Evolutionary conservation across 2,797 vertebrate genomes (phyloP).

Genomic region (Karalla daura): DNA sequence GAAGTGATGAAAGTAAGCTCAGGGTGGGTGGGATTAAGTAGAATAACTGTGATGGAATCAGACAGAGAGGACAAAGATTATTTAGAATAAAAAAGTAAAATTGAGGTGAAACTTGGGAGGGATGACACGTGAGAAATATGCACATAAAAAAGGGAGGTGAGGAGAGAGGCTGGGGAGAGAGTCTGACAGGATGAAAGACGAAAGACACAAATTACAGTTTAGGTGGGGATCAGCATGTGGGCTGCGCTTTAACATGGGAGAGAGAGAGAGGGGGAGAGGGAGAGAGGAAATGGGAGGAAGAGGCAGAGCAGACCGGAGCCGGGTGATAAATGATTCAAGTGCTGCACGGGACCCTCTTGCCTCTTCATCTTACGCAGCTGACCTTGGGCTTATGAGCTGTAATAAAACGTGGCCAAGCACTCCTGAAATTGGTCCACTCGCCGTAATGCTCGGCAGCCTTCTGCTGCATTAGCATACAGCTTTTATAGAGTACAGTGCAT

Average conservation of each 20-base stretch:
- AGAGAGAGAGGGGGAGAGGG: slow-evolving; percentile 29
- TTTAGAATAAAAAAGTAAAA: background rate
- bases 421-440: slow-evolving; percentile 82
- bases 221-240: slow-evolving; percentile 28
- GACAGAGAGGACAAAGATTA: background rate
- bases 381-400: slow-evolving; percentile 87
- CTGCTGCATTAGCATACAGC: slow-evolving; percentile 74
- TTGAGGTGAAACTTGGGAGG: slow-evolving; percentile 1
- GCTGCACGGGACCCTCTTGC: slow-evolving; percentile 63
- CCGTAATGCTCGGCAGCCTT: slow-evolving; percentile 67
- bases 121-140: slow-evolving; percentile 9
- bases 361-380: slow-evolving; percentile 82
- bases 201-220: slow-evolving; percentile 46
- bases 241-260: slow-evolving; percentile 32
- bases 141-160: slow-evolving; percentile 27
- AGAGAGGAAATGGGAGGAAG: slow-evolving; percentile 27
- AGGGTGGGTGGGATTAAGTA: background rate
- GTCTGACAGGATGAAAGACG: slow-evolving; percentile 29
- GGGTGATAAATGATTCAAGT: slow-evolving; percentile 79
- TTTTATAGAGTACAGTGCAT: slow-evolving; percentile 64
- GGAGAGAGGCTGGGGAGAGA: background rate
- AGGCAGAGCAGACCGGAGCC: slow-evolving; percentile 38
- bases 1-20: background rate
- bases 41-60: background rate
- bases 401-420: slow-evolving; percentile 85